These are phyloP conservation scores for Plebejus melissa DNA, from an alignment of 2,888 invertebrate species.

Conservation along the genomic window DNA sequence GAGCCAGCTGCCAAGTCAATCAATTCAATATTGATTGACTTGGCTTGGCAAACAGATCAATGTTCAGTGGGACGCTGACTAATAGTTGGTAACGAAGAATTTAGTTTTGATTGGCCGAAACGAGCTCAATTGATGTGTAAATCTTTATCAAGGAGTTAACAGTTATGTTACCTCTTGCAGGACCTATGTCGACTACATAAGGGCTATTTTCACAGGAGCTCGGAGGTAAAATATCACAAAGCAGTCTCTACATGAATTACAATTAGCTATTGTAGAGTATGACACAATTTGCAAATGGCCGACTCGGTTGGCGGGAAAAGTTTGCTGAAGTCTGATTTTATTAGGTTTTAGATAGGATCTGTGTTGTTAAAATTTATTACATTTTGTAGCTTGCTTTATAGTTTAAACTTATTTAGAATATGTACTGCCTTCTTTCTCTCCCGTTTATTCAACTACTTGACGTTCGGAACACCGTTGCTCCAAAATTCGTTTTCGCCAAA, in stretches of 20 bases:
- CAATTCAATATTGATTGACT: background rate
- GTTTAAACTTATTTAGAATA: no score
- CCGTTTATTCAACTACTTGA: no score
- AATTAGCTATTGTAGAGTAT: slow-evolving; percentile 15
- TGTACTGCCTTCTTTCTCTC: no score
- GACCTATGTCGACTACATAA: background rate
- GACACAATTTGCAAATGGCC: slow-evolving; percentile 27
- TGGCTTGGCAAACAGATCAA: slow-evolving; percentile 4
- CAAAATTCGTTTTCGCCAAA: no score
- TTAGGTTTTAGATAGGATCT: background rate
- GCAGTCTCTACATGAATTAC: slow-evolving; percentile 18
- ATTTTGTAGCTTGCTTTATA: no score
- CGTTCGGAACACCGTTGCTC: no score
- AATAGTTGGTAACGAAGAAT: slow-evolving; percentile 45
- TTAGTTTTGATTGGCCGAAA: slow-evolving; percentile 57
- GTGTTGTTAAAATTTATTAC: background rate
- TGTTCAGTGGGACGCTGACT: slow-evolving; percentile 47
- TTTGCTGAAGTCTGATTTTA: background rate
- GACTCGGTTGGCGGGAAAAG: background rate
- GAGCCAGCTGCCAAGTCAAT: background rate
- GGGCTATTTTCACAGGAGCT: background rate
- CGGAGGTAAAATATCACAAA: slow-evolving; percentile 31
- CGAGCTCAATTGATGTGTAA: slow-evolving; percentile 58
- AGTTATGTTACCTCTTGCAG: background rate
- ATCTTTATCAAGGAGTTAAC: slow-evolving; percentile 36